Evolutionary conservation across 2,113 vertebrate species (phyloP).

Genomic region (Hepsetus odoe): DNA sequence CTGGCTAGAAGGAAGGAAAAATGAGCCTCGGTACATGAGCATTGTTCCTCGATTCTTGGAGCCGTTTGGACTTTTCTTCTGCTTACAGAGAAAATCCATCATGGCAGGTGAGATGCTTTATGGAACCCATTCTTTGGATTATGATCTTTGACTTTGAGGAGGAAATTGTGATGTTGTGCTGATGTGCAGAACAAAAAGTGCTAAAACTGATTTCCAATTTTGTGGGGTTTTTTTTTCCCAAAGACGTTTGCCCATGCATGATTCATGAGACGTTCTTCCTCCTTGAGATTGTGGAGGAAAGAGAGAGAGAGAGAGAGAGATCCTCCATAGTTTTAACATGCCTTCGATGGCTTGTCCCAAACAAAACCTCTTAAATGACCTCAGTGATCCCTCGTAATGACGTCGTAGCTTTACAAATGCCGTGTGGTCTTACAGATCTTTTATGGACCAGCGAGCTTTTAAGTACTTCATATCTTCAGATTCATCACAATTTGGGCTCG

Average conservation of each 20-base stretch:
- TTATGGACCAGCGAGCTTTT: no score
- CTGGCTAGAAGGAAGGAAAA: constrained; percentile 42
- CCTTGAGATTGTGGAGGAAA: constrained; percentile 1
- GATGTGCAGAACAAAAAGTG: neutral
- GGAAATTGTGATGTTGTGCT: neutral
- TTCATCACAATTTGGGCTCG: no score
- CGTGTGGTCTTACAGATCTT: no score
- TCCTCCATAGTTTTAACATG: neutral
- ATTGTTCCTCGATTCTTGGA: neutral
- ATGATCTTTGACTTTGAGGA: neutral
- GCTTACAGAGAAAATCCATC: no score
- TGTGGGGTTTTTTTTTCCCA: neutral
- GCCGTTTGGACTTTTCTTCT: no score
- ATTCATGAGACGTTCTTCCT: constrained; percentile 4
- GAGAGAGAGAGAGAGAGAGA: constrained; percentile 27
- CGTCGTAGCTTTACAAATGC: no score
- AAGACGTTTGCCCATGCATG: constrained; percentile 9
- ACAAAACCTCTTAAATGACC: no score
- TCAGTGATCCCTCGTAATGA: no score
- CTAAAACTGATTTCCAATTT: neutral
- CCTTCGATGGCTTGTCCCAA: no score
- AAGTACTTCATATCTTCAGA: no score
- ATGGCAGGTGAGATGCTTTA: no score
- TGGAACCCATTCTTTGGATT: no score
- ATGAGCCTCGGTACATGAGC: neutral